Conservation (phyloP, 2,888 invertebrate species). For the Volucella bombylans region DNA sequence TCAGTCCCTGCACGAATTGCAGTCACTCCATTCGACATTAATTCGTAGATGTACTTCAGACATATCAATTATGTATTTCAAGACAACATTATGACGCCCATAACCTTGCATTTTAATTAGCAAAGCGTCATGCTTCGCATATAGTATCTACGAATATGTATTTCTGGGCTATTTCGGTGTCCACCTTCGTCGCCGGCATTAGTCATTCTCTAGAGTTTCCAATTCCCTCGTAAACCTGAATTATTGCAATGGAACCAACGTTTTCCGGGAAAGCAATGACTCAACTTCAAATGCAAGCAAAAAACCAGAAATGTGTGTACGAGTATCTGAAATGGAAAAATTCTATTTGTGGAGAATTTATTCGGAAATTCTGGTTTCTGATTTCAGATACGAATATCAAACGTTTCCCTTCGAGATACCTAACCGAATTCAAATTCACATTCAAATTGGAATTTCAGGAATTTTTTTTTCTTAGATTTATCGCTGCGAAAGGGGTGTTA, state of each 20-base stretch:
- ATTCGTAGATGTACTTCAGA: background rate
- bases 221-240: background rate
- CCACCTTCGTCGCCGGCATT: background rate
- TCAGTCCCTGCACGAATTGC: conserved; percentile 13
- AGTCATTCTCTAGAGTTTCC: conserved; percentile 7
- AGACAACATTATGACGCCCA: background rate
- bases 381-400: too few relatives aligned
- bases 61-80: conserved; percentile 9
- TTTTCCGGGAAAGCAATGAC: conserved; percentile 5
- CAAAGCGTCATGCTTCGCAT: too few relatives aligned
- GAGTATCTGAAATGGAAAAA: too few relatives aligned
- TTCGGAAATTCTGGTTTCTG: too few relatives aligned
- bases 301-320: background rate
- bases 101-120: conserved; percentile 24
- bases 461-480: too few relatives aligned
- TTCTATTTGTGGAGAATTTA: too few relatives aligned
- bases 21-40: background rate
- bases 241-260: conserved; percentile 8
- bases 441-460: too few relatives aligned
- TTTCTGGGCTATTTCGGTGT: too few relatives aligned
- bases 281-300: background rate
- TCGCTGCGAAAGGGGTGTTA: too few relatives aligned
- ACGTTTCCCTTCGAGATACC: too few relatives aligned
- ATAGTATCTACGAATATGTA: too few relatives aligned
- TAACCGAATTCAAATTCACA: too few relatives aligned